phyloP scores from a whole-genome alignment of 2,797 vertebrate species.

The Myotis daubentonii region DNA sequence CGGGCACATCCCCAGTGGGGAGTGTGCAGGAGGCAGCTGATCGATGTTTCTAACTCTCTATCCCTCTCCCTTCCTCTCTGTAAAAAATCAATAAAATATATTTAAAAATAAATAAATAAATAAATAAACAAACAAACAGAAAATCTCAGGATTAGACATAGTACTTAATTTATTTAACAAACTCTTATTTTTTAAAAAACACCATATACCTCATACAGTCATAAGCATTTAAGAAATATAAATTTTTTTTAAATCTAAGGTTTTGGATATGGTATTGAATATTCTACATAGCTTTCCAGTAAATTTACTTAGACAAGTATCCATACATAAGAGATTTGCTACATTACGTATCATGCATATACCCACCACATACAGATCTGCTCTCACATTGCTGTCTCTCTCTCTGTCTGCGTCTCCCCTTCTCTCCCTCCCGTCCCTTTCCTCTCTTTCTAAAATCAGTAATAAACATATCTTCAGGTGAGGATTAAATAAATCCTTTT shows the following conservation, averaged over 20 bases:
- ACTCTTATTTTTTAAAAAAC: background rate
- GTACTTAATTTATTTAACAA: constrained; percentile 24
- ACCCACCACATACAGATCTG: background rate
- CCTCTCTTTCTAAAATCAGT: background rate
- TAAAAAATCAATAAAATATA: no score
- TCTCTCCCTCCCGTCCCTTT: background rate
- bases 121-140: no score
- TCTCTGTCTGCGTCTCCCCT: no score
- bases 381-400: no score
- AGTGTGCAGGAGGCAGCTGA: no score
- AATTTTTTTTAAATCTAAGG: background rate
- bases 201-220: background rate
- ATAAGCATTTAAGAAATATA: constrained; percentile 37
- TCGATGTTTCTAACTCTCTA: no score
- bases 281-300: background rate
- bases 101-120: no score
- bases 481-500: background rate
- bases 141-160: constrained; percentile 14
- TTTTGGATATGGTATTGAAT: constrained; percentile 4
- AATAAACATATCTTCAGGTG: background rate
- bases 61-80: no score
- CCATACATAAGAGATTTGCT: background rate
- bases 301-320: constrained; percentile 3
- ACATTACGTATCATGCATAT: background rate
- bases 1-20: no score